phyloP scores from a whole-genome alignment of 2,888 invertebrate species.

The Acholoe squamosa region DNA sequence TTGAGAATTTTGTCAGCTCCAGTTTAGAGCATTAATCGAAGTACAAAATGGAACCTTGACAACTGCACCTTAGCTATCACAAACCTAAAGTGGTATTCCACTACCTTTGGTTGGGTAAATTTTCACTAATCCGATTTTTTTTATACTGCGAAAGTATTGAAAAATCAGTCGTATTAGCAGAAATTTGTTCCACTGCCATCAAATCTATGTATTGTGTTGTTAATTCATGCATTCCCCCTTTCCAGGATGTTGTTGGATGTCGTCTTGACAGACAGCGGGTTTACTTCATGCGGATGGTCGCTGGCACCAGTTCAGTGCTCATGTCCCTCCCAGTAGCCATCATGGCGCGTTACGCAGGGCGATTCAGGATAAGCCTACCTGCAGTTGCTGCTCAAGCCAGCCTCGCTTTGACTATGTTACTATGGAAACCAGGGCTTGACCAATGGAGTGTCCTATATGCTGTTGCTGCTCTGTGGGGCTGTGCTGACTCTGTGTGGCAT shows the following conservation, averaged over 20 bases:
- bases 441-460: slow-evolving; percentile 15
- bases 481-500: neutral
- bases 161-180: too few relatives aligned
- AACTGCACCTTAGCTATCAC: too few relatives aligned
- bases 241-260: slow-evolving; percentile 35
- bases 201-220: too few relatives aligned
- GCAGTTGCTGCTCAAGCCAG: neutral
- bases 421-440: slow-evolving; percentile 42
- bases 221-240: too few relatives aligned
- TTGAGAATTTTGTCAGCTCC: too few relatives aligned
- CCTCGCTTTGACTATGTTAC: slow-evolving; percentile 36
- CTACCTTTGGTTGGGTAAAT: too few relatives aligned
- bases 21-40: too few relatives aligned
- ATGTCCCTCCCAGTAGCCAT: neutral
- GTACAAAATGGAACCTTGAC: too few relatives aligned
- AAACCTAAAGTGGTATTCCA: too few relatives aligned
- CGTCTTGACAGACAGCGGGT: slow-evolving; percentile 1
- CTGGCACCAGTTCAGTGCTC: neutral
- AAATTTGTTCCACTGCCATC: too few relatives aligned
- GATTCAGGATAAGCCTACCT: neutral
- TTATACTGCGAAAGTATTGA: too few relatives aligned
- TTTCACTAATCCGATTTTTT: too few relatives aligned
- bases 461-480: slow-evolving; percentile 30
- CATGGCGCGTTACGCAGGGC: slow-evolving; percentile 2
- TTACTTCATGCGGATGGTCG: neutral